These are phyloP conservation scores for Coleophora deauratella DNA, from an alignment of 2,888 invertebrate species.

Conservation along the genomic window DNA sequence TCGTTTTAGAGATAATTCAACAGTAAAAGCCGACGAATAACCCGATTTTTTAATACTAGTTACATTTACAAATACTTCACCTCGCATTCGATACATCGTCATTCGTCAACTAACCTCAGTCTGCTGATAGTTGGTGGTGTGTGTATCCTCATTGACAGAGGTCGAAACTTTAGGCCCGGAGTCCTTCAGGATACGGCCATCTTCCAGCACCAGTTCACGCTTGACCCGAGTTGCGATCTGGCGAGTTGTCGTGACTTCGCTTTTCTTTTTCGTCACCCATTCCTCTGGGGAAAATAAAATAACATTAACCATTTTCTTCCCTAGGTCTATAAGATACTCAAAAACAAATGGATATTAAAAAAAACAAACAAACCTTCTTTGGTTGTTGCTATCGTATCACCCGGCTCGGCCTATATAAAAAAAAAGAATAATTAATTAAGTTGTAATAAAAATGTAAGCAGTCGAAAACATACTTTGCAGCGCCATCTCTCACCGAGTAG, in stretches of 20 bases:
- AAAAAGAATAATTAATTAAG: conserved; percentile 14
- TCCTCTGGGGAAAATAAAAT: conserved; percentile 78
- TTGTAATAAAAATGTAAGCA: not conserved
- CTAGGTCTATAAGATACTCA: conserved; percentile 5
- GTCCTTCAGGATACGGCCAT: conserved; percentile 92
- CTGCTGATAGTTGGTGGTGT: conserved; percentile 91
- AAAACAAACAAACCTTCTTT: conserved; percentile 80
- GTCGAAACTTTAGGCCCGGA: conserved; percentile 93
- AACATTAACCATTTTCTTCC: not conserved
- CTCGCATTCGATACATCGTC: too few species aligned
- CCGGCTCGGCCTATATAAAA: conserved; percentile 78
- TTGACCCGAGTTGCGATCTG: conserved; percentile 94
- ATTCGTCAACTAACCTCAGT: conserved; percentile 77
- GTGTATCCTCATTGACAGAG: conserved; percentile 92
- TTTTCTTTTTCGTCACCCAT: conserved; percentile 93
- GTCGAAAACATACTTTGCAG: conserved; percentile 14
- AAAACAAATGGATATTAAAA: not conserved
- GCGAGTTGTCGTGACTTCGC: conserved; percentile 90
- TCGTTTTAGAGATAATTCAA: too few species aligned
- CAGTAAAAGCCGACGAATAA: too few species aligned
- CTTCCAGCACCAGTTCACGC: conserved; percentile 90
- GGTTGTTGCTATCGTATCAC: conserved; percentile 87
- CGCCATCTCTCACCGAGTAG: conserved; percentile 71
- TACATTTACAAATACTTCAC: too few species aligned
- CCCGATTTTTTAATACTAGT: too few species aligned